Percentiles rank a stretch among this genome's conserved stretches.
phyloP scores from a whole-genome alignment of 2,113 vertebrate species.

The Dipodomys ordii region DNA sequence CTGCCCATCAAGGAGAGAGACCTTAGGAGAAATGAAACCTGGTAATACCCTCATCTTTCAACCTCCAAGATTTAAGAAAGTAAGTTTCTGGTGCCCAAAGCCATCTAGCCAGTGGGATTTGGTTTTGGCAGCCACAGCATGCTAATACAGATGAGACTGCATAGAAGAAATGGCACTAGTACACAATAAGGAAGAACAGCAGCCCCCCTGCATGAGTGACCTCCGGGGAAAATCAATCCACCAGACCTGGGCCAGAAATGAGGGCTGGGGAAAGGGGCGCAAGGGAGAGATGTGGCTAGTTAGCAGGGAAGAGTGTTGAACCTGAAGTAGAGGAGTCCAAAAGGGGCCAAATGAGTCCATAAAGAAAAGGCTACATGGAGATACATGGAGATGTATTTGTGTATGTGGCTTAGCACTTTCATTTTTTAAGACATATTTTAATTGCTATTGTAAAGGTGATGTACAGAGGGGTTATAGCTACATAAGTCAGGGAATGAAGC shows the following conservation, averaged over 20 bases:
- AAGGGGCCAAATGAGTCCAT: not conserved
- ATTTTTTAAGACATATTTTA: too few relatives aligned
- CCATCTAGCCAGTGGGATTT: not conserved
- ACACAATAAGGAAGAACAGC: not conserved
- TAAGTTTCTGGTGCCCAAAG: not conserved
- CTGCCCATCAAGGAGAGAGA: not conserved
- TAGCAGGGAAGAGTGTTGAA: not conserved
- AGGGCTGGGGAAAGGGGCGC: accelerated
- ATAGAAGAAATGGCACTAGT: not conserved
- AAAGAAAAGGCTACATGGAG: too few relatives aligned
- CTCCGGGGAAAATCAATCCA: accelerated
- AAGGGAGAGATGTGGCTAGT: not conserved
- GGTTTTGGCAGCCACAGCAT: not conserved
- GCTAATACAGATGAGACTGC: not conserved
- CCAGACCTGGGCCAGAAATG: too few relatives aligned
- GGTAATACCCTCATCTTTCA: not conserved
- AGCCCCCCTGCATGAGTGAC: not conserved
- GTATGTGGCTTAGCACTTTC: not conserved
- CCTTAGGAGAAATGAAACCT: not conserved
- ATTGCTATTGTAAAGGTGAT: too few relatives aligned
- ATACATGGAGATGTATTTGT: too few relatives aligned
- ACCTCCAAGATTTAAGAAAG: not conserved
- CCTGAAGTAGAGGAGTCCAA: not conserved
- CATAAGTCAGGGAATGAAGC: too few relatives aligned
- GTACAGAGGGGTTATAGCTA: too few relatives aligned